Percentiles rank a stretch among this genome's conserved stretches.
Evolutionary conservation across 2,113 vertebrate species (phyloP).

Genomic region (Ptychochromis oligacanthus): DNA sequence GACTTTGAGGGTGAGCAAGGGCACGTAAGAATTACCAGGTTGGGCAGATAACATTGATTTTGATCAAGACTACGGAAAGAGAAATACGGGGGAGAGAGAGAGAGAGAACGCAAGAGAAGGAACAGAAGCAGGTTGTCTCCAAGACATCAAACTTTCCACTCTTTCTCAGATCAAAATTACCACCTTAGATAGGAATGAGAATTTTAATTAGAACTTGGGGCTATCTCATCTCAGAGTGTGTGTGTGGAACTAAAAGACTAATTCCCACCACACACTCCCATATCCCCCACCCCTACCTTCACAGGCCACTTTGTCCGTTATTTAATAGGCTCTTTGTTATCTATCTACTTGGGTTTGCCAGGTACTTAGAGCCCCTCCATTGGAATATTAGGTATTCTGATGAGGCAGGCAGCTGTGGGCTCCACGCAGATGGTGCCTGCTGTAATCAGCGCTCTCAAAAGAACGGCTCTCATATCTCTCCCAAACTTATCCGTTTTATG

Average conservation of each 20-base stretch:
- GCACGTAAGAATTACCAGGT: constrained; percentile 53
- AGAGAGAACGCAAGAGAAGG: not conserved
- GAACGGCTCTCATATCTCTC: constrained; percentile 66
- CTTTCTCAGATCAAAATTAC: constrained; percentile 77
- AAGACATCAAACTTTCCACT: constrained; percentile 67
- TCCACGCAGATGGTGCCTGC: constrained; percentile 68
- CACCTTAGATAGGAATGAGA: constrained; percentile 75
- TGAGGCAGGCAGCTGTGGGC: constrained; percentile 74
- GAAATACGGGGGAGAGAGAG: not conserved
- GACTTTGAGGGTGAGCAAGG: constrained; percentile 60
- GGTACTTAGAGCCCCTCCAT: constrained; percentile 73
- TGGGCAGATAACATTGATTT: constrained; percentile 69
- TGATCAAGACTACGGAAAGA: constrained; percentile 53
- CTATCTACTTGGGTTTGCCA: constrained; percentile 75
- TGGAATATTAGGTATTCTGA: constrained; percentile 76
- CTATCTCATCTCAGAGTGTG: constrained; percentile 75
- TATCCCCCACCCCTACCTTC: constrained; percentile 65
- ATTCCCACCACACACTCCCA: constrained; percentile 64
- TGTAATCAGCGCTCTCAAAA: constrained; percentile 73
- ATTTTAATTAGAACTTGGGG: constrained; percentile 79
- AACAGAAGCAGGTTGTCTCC: constrained; percentile 34
- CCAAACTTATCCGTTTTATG: constrained; percentile 71
- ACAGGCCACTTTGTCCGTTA: constrained; percentile 74
- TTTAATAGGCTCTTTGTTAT: constrained; percentile 80
- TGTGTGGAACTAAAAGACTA: constrained; percentile 74